Base-by-base conservation (phyloP, 2,797 vertebrate species). In the Borostomias antarcticus region DNA sequence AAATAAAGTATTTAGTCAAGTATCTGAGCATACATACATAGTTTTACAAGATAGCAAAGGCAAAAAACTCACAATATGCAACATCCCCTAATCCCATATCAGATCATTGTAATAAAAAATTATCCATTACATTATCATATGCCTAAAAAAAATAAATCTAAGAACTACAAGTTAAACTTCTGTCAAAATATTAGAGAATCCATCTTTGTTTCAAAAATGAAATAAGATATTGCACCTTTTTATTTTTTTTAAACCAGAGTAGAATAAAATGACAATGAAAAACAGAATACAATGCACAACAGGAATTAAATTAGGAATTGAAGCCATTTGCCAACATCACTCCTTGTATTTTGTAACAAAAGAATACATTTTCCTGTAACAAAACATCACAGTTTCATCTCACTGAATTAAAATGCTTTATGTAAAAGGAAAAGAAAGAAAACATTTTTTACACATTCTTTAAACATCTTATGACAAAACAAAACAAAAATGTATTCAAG, bases 1-100 rank as follows among this genome's bases (percentile, higher is more conserved):
- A 98, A 98, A 98, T 98, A 98, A 98, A 96, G 94, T 91, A 94
- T 95, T 92, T 95, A 95, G 95, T 93, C 91, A 93, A 92, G 93
- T 92, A 92, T 90, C 88, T 90, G 89, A 90, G 90, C 86, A 91
- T 91, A 93, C 93, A 92, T 92, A 93, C 91, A 92, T 82, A 90
- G 89, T 92, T 93, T 90, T 92, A 93, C 92, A 93, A 91, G 88
- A 90, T 87, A 92, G 90, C 87, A 92, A 93, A 91, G 89, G 90
- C 90, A 91, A 90, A 88, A 90, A 75, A 79, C 75, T 79, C 72
- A 78, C 80, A 90, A 91, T 88, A 89, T 86, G 88, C 89, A 92
- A 90, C 85, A 90, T 83, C 86, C 89, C 86, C 85, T 80, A 78
- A 80, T 87, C 82, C 84, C 88, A 88, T 82, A 78, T 87, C 84